These are phyloP conservation scores for Archocentrus centrarchus DNA, from an alignment of 2,113 vertebrate genomes.

Conservation along the genomic window DNA sequence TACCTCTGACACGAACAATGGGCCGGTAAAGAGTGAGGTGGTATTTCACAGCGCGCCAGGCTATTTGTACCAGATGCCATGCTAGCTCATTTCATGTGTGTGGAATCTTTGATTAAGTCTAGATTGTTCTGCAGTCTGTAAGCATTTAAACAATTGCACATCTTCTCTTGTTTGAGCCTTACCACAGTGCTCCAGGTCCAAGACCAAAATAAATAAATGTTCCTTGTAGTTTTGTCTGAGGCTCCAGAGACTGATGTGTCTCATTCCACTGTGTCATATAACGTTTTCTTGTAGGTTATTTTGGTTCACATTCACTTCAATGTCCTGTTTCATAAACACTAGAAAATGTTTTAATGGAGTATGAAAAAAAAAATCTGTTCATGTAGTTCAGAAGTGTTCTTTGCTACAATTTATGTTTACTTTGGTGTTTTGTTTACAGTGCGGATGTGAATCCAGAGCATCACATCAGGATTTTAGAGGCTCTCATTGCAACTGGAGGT, in stretches of 20 bases:
- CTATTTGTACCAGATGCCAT: neutral
- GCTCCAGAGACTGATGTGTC: neutral
- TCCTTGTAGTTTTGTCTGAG: neutral
- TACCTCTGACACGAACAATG: conserved; percentile 14
- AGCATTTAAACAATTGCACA: conserved; percentile 7
- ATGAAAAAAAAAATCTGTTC: neutral
- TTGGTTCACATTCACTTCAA: neutral
- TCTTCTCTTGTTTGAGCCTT: neutral
- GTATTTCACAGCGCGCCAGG: neutral
- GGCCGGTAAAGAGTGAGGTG: neutral
- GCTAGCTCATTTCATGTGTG: neutral
- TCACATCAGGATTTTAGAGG: conserved; percentile 82
- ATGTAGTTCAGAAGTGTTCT: neutral
- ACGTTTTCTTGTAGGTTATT: neutral
- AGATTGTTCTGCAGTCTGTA: neutral
- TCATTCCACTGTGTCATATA: neutral
- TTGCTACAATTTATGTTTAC: neutral
- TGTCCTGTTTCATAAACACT: neutral
- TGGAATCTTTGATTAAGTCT: conserved; percentile 9
- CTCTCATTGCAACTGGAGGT: conserved; percentile 79
- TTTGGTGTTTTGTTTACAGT: conserved; percentile 62
- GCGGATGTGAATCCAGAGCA: conserved; percentile 80
- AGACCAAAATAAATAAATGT: neutral
- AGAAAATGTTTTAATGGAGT: neutral
- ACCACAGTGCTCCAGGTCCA: neutral